Base-by-base conservation (phyloP, 37 sponge, comb jelly and placozoan genomes). In the Hormiphora californensis region DNA sequence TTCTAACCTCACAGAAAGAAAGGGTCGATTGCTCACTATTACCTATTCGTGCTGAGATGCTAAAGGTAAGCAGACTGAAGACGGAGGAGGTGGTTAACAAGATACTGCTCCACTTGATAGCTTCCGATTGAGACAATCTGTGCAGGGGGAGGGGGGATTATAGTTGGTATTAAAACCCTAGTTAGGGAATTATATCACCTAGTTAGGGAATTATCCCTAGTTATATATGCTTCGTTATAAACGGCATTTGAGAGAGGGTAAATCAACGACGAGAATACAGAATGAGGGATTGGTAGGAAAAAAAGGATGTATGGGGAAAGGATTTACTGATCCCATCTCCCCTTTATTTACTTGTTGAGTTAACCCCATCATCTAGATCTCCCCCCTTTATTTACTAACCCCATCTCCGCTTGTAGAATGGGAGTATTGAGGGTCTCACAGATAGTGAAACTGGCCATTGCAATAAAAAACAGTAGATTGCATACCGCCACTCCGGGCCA, bases 401-500 rank as follows among this genome's bases (percentile, higher is more conserved):
- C 81, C 23, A 73, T 43, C 23, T 73, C 81, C 1, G 81, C 81
- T 46, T 73, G 81, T 41, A 73, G 40, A 2, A 73, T 27, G 27
- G 81, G 81, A 43, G 81, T 73, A 40, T 27, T 32, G 44, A 73
- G 81, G 1, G 81, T 73, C 23, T 73, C 81, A 43, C 40, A 43
- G 2, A 73, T 46, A 40, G 81, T 73, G 81, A 73, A 73, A 36
- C 81, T 73, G n/a, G 43, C 27, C 81, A 73, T 73, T 39, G 81
- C 81, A 73, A 73, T 73, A 46, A 43, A 73, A 28, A 73, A 73
- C 28, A 73, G 81, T n/a, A 40, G 12, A 46, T 73, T 73, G 25
- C 81, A 73, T 22, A 73, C 43, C 25, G 43, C 81, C 12, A 73
- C 43, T 8, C 81, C 81, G 43, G 81, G 43, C 81, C 81, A 73